Conservation (phyloP, 2,797 vertebrate species). For the Calcarius lapponicus region DNA sequence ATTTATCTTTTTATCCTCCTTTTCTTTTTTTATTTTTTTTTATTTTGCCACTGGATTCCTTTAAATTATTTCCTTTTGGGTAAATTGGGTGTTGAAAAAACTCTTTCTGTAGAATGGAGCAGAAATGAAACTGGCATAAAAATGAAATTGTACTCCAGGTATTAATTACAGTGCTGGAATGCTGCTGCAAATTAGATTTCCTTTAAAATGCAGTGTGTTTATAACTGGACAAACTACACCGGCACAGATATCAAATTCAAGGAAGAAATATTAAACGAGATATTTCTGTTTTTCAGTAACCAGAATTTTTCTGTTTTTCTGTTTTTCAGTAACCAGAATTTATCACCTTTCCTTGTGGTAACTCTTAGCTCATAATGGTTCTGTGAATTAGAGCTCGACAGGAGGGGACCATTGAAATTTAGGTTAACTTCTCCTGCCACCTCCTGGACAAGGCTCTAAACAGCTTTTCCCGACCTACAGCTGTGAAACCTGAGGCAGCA, state of each 20-base stretch:
- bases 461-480: not conserved
- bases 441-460: slow-evolving; percentile 58
- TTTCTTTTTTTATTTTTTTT: rapidly evolving
- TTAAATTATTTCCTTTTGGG: not conserved
- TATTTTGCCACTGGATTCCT: not conserved
- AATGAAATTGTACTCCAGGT: not conserved
- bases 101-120: not conserved
- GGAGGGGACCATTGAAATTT: not conserved
- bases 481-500: not conserved
- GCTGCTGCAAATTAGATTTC: not conserved
- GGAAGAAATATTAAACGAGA: rapidly evolving
- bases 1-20: not conserved
- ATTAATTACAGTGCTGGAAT: not conserved
- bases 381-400: not conserved
- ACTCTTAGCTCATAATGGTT: rapidly evolving
- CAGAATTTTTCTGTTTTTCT: not conserved
- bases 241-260: not conserved
- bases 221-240: not conserved
- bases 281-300: not conserved
- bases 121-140: not conserved
- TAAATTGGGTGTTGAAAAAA: not conserved
- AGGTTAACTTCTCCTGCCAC: slow-evolving; percentile 74
- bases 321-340: not conserved
- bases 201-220: not conserved
- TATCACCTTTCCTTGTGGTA: not conserved